Base-by-base conservation (phyloP, 2,797 vertebrate genomes). In the Hydrolagus colliei region DNA sequence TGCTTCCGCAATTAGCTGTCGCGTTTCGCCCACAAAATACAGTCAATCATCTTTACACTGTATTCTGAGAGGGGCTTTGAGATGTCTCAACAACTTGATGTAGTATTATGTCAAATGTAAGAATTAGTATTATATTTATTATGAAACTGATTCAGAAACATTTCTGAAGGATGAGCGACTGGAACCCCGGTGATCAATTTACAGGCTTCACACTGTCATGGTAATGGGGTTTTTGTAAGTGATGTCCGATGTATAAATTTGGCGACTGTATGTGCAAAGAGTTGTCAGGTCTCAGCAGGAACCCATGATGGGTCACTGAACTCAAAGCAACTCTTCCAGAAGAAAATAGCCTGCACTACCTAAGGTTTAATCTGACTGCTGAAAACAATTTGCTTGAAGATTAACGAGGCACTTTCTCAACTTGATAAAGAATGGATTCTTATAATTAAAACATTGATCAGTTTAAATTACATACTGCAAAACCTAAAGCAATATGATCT, bases 391-490 rank as follows among this genome's bases (percentile, higher is more conserved):
- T 68, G 67, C 22, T 11, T 65, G 61, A 8, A 82, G 68, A 20
- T 68, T 41, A 35, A 41, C 32, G 9, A 9, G 6, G 1, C 18
- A 76, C 67, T 35, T 63, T 52, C 61, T 79, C 12, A 16, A 59
- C 41, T 68, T 41, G 41, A 79, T 16, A 68, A 67, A 82, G 14
- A 59, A 59, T 20, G 12, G 13, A 76, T 20, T 76, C 41, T 11
- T 52, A 76, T 59, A 76, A 76, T 76, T 20, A 76, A 76, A 76
- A 14, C 7, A 76, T 76, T 76, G 7, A n/a, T 76, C 35, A 20
- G 20, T 76, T 76, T 74, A 16, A 74, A 74, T 74, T 74, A 35
- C 32, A 74, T 32, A 52, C 9, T 75, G 32, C 73, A 75, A 75
- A 75, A 3, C 20, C 8, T 14, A 0, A 14, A 18, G 73, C 16